A percentile compares a stretch with the other conserved stretches of the same genome.
Conservation (phyloP, 2,797 vertebrate species). For the Heterohyrax brucei region DNA sequence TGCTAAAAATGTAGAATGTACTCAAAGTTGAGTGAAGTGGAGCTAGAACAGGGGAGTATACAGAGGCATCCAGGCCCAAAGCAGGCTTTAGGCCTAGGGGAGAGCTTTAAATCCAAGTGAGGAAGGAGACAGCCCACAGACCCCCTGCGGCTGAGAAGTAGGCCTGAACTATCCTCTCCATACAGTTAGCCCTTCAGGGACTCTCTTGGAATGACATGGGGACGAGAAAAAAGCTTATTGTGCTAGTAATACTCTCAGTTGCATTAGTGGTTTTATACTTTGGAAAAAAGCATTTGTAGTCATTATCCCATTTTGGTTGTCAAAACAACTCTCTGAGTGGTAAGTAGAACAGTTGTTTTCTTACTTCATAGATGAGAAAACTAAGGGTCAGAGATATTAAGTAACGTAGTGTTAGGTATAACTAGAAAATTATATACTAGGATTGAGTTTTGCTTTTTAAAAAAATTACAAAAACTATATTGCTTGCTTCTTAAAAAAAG, state of each 20-base stretch:
- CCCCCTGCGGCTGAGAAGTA: rapidly evolving
- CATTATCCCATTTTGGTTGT: constrained; percentile 66
- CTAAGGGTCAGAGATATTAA: constrained; percentile 38
- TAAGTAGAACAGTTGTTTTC: constrained; percentile 41
- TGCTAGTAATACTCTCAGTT: constrained; percentile 15
- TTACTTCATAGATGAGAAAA: constrained; percentile 45
- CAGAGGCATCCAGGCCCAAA: neutral
- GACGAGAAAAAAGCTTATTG: neutral
- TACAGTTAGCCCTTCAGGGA: neutral
- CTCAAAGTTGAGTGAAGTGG: neutral
- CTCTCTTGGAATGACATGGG: neutral
- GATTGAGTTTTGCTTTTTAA: neutral
- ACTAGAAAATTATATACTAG: constrained; percentile 12
- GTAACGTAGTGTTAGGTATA: constrained; percentile 34
- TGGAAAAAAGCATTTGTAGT: constrained; percentile 51
- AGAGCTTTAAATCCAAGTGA: rapidly evolving
- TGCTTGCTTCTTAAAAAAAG: neutral
- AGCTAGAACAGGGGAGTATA: neutral
- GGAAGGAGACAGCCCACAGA: neutral
- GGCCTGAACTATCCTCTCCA: neutral
- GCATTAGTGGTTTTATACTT: constrained; percentile 35
- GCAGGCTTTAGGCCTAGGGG: neutral
- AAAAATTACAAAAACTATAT: neutral
- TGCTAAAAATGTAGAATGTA: neutral
- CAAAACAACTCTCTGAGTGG: neutral